Evolutionary conservation across 2,113 vertebrate genomes (phyloP), one percentile per base, ranked within the genome.

Genomic region (Gnathonemus echidnorhynchus): DNA sequence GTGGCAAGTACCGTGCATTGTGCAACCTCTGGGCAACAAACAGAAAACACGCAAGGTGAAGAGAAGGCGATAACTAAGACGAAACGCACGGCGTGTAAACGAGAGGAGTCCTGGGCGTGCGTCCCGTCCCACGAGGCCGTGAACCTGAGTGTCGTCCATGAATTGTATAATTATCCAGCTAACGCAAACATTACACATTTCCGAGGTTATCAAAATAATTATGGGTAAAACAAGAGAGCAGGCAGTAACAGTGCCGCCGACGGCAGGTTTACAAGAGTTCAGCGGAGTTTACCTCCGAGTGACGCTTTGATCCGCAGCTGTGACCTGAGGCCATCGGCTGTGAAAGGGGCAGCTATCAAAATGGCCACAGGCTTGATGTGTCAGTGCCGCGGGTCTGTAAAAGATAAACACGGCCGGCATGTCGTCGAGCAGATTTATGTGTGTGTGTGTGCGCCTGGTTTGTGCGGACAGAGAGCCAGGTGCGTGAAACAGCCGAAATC

Each of bases 81-180:
- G 7, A 49, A 31, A 49, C 21, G 3, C 45, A 21, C 45, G 9
- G 42, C 19, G 48, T 56, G 49, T 19, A 13, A 15, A 3, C n/a
- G 27, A 19, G 50, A 53, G n/a, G n/a, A 50, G 49, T 50, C 24
- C 85, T 9, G 7, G 21, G 11, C 8, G 10, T 93, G 93, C 93
- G 93, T 92, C 93, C 90, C 90, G 89, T 95, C 95, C 95, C 95
- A 93, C 87, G 95, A 95, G 96, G 94, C 91, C 89, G 62, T 52
- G 93, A 91, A 92, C 94, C 92, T 92, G 90, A 93, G 94, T 94
- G 95, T 95, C 95, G 92, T 93, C 94, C 90, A 95, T 95, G 95
- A 93, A 92, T 93, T 92, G 93, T 90, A 93, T 96, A 96, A 96
- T 96, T 96, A 95, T 92, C 95, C 94, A 94, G 94, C 95, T 96